These are phyloP conservation scores for Talpa occidentalis DNA, from an alignment of 2,113 vertebrate genomes.

Conservation along the genomic window DNA sequence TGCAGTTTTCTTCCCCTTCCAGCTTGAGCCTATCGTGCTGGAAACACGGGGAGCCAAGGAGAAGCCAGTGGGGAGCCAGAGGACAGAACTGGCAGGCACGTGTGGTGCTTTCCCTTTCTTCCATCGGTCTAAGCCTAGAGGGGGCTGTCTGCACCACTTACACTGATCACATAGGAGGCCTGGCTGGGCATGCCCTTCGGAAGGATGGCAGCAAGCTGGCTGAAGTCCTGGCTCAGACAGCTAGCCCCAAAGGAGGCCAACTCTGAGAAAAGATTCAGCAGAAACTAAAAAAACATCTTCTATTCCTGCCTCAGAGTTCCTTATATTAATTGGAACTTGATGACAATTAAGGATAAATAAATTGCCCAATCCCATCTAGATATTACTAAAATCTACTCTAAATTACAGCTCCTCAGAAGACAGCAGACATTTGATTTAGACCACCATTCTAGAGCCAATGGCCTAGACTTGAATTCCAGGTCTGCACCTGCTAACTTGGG, in stretches of 20 bases:
- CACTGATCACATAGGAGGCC: background rate
- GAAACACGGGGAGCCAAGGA: background rate
- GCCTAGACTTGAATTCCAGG: background rate
- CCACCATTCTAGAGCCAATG: background rate
- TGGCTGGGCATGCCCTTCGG: background rate
- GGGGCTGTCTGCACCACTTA: background rate
- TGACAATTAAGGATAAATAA: background rate
- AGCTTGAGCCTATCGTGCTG: background rate
- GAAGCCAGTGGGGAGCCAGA: background rate
- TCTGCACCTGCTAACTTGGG: background rate
- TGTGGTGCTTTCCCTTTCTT: background rate
- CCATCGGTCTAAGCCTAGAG: background rate
- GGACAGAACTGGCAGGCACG: background rate
- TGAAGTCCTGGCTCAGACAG: background rate
- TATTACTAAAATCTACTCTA: slow-evolving; percentile 31
- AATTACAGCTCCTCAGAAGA: background rate
- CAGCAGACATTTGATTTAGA: background rate
- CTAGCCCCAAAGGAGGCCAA: background rate
- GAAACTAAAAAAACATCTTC: background rate
- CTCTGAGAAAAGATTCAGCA: slow-evolving; percentile 14
- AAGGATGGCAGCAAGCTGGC: background rate
- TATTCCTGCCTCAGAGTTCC: background rate
- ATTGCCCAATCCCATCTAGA: background rate
- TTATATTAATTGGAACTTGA: background rate
- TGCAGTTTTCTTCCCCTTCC: background rate